phyloP scores from a whole-genome alignment of 1,140 invertebrate genomes.

The Ptiloglossa arizonensis region DNA sequence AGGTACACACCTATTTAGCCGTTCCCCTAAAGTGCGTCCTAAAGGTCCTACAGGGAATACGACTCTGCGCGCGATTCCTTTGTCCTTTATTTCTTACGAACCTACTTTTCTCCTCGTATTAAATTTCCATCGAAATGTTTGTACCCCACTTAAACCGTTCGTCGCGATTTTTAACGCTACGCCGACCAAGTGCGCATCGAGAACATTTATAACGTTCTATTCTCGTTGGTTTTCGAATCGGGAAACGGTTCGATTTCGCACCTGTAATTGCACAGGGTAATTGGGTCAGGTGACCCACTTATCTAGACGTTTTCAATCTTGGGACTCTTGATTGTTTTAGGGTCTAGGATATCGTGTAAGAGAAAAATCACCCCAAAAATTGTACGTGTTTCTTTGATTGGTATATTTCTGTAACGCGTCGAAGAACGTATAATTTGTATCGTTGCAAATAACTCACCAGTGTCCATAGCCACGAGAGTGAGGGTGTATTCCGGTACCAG shows the following conservation, averaged over 20 bases:
- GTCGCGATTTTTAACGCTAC: not conserved
- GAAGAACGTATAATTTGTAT: not conserved
- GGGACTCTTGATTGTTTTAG: no score
- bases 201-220: no score
- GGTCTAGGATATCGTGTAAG: no score
- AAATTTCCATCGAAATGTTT: not conserved
- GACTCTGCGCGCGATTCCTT: slow-evolving; percentile 19
- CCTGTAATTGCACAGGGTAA: no score
- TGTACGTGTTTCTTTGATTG: no score
- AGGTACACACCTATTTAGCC: slow-evolving; percentile 53
- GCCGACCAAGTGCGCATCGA: no score
- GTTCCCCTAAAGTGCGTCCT: slow-evolving; percentile 13
- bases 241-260: no score
- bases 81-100: not conserved
- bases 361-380: no score
- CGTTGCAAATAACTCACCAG: slow-evolving; percentile 85
- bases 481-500: slow-evolving; percentile 90
- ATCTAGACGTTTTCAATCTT: no score
- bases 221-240: no score
- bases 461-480: slow-evolving; percentile 95
- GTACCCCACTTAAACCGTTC: not conserved
- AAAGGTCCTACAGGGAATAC: slow-evolving; percentile 21
- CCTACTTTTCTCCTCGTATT: not conserved
- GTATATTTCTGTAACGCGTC: no score
- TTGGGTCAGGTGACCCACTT: no score